Evolutionary conservation across 2,113 vertebrate species (phyloP).

Genomic region (Pungitius pungitius): DNA sequence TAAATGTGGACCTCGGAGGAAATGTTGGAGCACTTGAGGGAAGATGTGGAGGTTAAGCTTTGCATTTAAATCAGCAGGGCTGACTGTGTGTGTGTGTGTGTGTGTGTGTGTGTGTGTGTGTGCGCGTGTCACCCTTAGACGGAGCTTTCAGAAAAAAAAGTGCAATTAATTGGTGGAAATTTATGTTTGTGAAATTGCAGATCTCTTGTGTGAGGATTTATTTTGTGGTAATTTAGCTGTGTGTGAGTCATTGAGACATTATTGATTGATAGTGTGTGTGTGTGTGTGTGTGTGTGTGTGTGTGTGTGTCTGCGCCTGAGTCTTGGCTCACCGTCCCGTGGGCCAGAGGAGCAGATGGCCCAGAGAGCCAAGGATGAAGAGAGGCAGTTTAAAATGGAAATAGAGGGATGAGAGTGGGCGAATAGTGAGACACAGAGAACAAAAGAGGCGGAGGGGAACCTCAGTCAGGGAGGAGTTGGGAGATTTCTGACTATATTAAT

Average conservation of each 20-base stretch:
- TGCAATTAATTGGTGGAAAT: constrained; percentile 26
- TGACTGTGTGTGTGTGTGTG: constrained; percentile 7
- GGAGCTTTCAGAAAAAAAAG: constrained; percentile 5
- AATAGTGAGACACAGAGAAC: constrained; percentile 73
- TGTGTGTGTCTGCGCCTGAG: constrained; percentile 49
- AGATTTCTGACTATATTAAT: constrained; percentile 34
- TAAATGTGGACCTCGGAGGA: constrained; percentile 31
- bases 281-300: constrained; percentile 21
- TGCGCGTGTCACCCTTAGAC: not conserved
- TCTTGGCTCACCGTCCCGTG: constrained; percentile 78
- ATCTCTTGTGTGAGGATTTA: constrained; percentile 18
- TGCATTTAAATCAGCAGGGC: constrained; percentile 38
- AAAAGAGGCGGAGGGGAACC: constrained; percentile 65
- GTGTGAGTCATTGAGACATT: constrained; percentile 20
- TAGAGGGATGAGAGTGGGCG: constrained; percentile 74
- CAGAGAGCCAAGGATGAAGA: constrained; percentile 75
- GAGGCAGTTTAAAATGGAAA: constrained; percentile 80
- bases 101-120: constrained; percentile 15
- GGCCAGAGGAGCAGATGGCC: constrained; percentile 83
- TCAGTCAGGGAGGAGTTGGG: constrained; percentile 55
- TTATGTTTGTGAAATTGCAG: constrained; percentile 24
- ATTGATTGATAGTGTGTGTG: constrained; percentile 27
- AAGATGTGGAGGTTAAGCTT: constrained; percentile 32
- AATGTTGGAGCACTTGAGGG: constrained; percentile 11
- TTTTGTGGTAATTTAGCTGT: constrained; percentile 30